Evolutionary conservation across 2,888 invertebrate species (phyloP).

Genomic region (Leucania comma): DNA sequence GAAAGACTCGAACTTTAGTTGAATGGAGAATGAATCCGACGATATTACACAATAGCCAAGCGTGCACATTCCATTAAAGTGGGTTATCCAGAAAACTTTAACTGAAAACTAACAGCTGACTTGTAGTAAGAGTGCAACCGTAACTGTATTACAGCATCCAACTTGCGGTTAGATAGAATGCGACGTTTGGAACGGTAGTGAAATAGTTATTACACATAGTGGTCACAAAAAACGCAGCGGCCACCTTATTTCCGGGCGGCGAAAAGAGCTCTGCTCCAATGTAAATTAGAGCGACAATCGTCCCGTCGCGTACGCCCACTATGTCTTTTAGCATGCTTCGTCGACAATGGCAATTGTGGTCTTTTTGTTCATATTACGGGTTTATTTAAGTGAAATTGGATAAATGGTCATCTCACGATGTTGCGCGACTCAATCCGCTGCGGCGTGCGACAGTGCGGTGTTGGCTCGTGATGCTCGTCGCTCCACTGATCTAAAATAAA

Average conservation of each 20-base stretch:
- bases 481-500: slow-evolving; percentile 76
- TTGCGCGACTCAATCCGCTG: slow-evolving; percentile 85
- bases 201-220: slow-evolving; percentile 83
- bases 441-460: slow-evolving; percentile 77
- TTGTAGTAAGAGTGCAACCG: slow-evolving; percentile 65
- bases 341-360: slow-evolving; percentile 79
- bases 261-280: slow-evolving; percentile 72
- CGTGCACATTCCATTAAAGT: slow-evolving; percentile 24
- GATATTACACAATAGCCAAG: slow-evolving; percentile 13
- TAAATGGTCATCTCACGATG: slow-evolving; percentile 89
- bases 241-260: slow-evolving; percentile 60
- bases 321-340: slow-evolving; percentile 75
- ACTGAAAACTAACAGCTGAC: slow-evolving; percentile 31
- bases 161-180: slow-evolving; percentile 76
- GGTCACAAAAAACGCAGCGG: slow-evolving; percentile 74
- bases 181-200: slow-evolving; percentile 82
- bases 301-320: slow-evolving; percentile 53
- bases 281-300: slow-evolving; percentile 74
- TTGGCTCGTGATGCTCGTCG: slow-evolving; percentile 72
- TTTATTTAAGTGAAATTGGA: slow-evolving; percentile 91
- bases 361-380: slow-evolving; percentile 89
- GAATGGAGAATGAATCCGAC: slow-evolving; percentile 42
- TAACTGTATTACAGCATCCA: slow-evolving; percentile 79
- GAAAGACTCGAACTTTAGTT: slow-evolving; percentile 14
- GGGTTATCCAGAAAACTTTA: slow-evolving; percentile 34